Base-by-base conservation (phyloP, 2,888 invertebrate genomes). In the Drosophila merina region DNA sequence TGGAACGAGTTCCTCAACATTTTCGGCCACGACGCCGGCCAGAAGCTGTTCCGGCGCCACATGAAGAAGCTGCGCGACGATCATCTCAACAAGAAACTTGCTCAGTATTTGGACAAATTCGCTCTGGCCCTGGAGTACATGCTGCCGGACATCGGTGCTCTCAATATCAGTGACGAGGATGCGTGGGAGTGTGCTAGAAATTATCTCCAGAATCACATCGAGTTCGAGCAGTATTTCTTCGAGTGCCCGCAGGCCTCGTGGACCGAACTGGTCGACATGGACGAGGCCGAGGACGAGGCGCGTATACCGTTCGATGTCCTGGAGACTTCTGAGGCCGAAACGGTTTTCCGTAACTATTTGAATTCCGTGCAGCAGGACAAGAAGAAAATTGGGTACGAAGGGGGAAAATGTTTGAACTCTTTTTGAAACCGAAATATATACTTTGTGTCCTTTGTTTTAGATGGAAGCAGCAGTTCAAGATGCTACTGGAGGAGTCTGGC, bases 401-500 rank as follows among this genome's bases (percentile, higher is more conserved):
- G 2, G 20, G 20, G 20, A 2, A 20, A 20, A 1, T 20, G 20
- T 20, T 20, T 20, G 20, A 20, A 20, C 20, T 20, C 1, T 20
- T 20, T 20, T 20, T 20, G 20, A 20, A 20, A 20, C 20, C 20
- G 20, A 20, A 20, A 6, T 25, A 1, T 0, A 1, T n/a, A n/a
- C 1, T 25, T 38, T 45, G 5, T 9, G 33, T 38, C 0, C 8
- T 49, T 4, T 28, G 14, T 14, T 47, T 40, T 91, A 98, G 98
- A 92, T 96, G 97, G 95, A 97, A 97, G 91, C 96, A 97, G 89
- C 97, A 98, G 90, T 99, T 99, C 92, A 97, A 97, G 91, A 95
- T 97, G 89, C 93, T 98, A 20, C 93, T 99, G 58, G 97, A 97
- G 91, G 98, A 98, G 91, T 98, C 98, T 0, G 96, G 97, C 2